A percentile compares a stretch with the other conserved stretches of the same genome.
phyloP scores from a whole-genome alignment of 2,888 invertebrate species.

The Nudaria mundana region DNA sequence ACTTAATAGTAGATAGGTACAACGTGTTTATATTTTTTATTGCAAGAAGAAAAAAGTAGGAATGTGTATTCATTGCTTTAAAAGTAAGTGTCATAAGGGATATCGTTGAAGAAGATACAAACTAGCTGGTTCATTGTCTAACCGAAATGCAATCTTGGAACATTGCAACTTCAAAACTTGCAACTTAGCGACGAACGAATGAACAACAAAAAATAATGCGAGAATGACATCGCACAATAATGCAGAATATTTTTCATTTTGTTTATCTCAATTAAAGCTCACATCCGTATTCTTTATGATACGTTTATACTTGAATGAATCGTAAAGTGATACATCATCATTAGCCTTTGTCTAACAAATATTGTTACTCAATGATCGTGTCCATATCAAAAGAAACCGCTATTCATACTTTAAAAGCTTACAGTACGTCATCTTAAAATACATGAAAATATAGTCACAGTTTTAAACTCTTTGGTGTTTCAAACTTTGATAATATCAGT shows the following conservation, averaged over 20 bases:
- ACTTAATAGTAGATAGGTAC: too few relatives aligned
- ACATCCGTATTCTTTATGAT: neutral
- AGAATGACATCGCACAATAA: neutral
- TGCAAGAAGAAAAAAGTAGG: too few relatives aligned
- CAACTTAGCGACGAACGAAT: too few relatives aligned
- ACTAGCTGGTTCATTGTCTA: too few relatives aligned
- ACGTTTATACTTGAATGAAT: constrained; percentile 1
- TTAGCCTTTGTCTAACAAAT: constrained; percentile 6
- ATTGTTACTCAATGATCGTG: neutral
- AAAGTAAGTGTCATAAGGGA: too few relatives aligned
- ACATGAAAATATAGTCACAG: constrained; percentile 13
- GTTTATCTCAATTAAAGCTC: neutral
- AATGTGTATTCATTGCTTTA: too few relatives aligned
- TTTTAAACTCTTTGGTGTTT: constrained; percentile 15
- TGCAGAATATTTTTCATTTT: neutral
- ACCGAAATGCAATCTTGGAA: too few relatives aligned
- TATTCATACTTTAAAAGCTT: constrained; percentile 3
- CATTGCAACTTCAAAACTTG: too few relatives aligned
- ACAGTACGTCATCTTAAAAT: neutral
- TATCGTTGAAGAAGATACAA: too few relatives aligned
- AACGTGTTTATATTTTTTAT: too few relatives aligned
- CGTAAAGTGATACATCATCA: constrained; percentile 6
- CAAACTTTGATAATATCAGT: constrained; percentile 16
- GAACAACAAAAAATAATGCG: neutral
- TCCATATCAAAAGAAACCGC: constrained; percentile 1